A percentile compares a stretch with the other conserved stretches of the same genome.
phyloP scores from a whole-genome alignment of 2,888 invertebrate species.

The Seira musarum region DNA sequence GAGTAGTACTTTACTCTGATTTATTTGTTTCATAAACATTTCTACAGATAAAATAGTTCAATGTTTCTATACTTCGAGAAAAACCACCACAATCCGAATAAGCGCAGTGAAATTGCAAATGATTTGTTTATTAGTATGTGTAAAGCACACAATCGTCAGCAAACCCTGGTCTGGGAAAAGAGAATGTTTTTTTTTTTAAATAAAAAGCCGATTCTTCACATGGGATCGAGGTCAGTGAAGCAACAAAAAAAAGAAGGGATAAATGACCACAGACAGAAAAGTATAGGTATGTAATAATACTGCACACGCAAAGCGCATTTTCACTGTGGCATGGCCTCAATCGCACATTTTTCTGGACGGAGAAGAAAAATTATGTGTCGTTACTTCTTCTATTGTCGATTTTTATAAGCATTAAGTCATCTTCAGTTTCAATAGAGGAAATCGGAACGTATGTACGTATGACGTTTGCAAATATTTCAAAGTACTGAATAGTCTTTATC shows the following conservation, averaged over 20 bases:
- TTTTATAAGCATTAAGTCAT: no score
- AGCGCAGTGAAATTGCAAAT: no score
- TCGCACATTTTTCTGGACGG: neutral
- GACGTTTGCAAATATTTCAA: no score
- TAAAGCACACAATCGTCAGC: neutral
- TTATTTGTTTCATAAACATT: no score
- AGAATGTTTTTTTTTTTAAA: neutral
- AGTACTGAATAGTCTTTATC: no score
- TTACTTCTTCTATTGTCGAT: no score
- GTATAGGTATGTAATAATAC: neutral
- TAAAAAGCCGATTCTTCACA: constrained; percentile 35
- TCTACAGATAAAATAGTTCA: neutral
- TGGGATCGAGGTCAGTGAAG: constrained; percentile 61
- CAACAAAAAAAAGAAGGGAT: constrained; percentile 24
- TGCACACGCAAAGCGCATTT: neutral
- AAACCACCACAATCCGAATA: no score
- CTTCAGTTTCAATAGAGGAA: no score
- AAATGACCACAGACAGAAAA: constrained; percentile 42
- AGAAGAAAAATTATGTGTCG: neutral
- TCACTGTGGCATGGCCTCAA: constrained; percentile 7
- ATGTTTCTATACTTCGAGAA: no score
- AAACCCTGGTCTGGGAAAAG: neutral
- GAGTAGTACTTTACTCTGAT: no score
- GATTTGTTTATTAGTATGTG: no score
- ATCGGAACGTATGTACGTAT: no score